Evolutionary conservation across 1,140 invertebrate species (phyloP).

Genomic region (Diorhabda elongata): DNA sequence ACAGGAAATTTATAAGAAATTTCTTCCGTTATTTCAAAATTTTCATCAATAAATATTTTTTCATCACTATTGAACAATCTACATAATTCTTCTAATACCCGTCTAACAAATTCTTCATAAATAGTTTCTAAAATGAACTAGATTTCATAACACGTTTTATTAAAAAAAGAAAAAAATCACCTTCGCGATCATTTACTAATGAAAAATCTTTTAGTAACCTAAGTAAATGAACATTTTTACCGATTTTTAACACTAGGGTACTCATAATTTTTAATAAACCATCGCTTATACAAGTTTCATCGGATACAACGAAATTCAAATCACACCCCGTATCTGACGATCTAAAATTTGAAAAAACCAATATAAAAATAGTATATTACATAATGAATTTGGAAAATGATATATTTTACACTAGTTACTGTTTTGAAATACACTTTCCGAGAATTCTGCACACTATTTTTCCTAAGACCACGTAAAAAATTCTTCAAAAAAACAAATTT

Average conservation of each 20-base stretch:
- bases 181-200: slow-evolving; percentile 27
- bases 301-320: no score
- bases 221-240: slow-evolving; percentile 39
- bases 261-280: slow-evolving; percentile 35
- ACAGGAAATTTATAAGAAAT: slow-evolving; percentile 25
- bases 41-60: neutral
- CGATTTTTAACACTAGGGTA: slow-evolving; percentile 38
- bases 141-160: neutral
- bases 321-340: no score
- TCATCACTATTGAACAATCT: slow-evolving; percentile 19
- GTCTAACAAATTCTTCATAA: slow-evolving; percentile 34
- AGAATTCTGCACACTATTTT: no score
- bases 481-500: neutral
- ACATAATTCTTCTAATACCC: slow-evolving; percentile 29
- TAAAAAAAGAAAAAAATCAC: slow-evolving; percentile 15
- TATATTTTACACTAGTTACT: no score
- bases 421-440: no score
- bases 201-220: slow-evolving; percentile 37
- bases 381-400: no score
- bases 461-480: no score
- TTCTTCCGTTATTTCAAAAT: neutral
- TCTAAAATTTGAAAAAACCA: no score
- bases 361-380: no score
- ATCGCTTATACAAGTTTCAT: slow-evolving; percentile 18
- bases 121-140: slow-evolving; percentile 34